Base-by-base conservation (phyloP, 2,888 invertebrate species). In the Agrilus mali region DNA sequence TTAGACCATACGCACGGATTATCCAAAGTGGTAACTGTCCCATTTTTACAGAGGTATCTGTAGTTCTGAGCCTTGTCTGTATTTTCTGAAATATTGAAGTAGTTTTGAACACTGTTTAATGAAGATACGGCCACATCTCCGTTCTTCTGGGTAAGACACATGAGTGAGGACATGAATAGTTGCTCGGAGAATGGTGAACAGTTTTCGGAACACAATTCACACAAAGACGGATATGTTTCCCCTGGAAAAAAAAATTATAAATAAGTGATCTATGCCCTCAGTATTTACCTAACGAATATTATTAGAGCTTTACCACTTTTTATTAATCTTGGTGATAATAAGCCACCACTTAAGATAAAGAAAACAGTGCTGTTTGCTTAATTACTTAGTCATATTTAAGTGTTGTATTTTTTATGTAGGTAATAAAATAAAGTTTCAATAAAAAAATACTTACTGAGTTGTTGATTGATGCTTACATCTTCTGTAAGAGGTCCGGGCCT, bases 401-500 rank as follows among this genome's bases (percentile, higher is more conserved):
- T n/a, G n/a, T n/a, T n/a, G n/a, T n/a, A n/a, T 17, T 17, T 17
- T 17, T 17, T 20, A 20, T 20, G 4, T 20, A 20, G 5, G 6
- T 20, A 5, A 4, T 20, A 20, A 20, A 20, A 20, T 6, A 20
- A 2, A 20, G 20, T 20, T 20, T 20, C 7, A 20, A 20, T 33
- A 32, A 36, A 22, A 42, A 39, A n/a, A 34, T n/a, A 66, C 76
- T 73, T 65, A 83, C 83, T 81, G 10, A 82, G 67, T 39, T 59
- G 53, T 10, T 60, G 58, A 54, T 82, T 77, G 1, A 75, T 61
- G 0, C 67, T 60, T 0, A 53, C 48, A 48, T 79, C 75, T 15
- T 68, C 55, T 4, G 75, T 73, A 83, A 83, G 84, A 0, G 65
- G 58, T 1, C 86, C 86, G 5, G 86, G 86, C 39, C 84, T 71